Base-by-base conservation (phyloP, 1,140 invertebrate genomes). In the Elysia chlorotica region DNA sequence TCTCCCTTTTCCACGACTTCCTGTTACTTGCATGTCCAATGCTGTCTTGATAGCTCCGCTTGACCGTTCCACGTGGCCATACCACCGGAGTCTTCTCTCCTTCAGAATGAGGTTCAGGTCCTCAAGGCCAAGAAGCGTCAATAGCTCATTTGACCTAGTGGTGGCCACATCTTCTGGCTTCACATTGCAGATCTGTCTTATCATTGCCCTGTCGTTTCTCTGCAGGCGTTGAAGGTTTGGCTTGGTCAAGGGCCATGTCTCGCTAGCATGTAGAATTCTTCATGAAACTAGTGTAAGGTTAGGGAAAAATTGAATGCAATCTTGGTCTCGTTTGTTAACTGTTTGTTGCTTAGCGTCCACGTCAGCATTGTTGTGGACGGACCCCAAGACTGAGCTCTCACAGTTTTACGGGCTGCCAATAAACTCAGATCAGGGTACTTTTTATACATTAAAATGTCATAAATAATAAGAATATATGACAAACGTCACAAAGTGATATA, bases 41-140 rank as follows among this genome's bases (percentile, higher is more conserved):
- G n/a, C n/a, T n/a, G n/a, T n/a, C n/a, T n/a, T n/a, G n/a, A n/a
- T n/a, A n/a, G n/a, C n/a, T n/a, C n/a, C n/a, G n/a, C n/a, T n/a
- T n/a, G n/a, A n/a, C n/a, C n/a, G n/a, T n/a, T n/a, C n/a, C n/a
- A n/a, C n/a, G n/a, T n/a, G n/a, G n/a, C n/a, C n/a, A n/a, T n/a
- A n/a, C n/a, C n/a, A n/a, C n/a, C n/a, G n/a, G n/a, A n/a, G n/a
- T n/a, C n/a, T n/a, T n/a, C n/a, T n/a, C 97, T 14, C 96, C 99
- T 87, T 99, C 97, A 31, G 97, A 97, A 33, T 95, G 94, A 88
- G 97, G 97, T 17, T 99, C 99, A 87, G 97, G 95, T 83, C 99
- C 97, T 0, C 97, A 99, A 90, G 91, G 99, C 74, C 95, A 95
- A 35, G 94, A 96, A 91, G 93, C 94, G 88, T n/a, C n/a, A n/a